phyloP scores from a whole-genome alignment of 2,797 vertebrate genomes.

The Crax fasciolata region DNA sequence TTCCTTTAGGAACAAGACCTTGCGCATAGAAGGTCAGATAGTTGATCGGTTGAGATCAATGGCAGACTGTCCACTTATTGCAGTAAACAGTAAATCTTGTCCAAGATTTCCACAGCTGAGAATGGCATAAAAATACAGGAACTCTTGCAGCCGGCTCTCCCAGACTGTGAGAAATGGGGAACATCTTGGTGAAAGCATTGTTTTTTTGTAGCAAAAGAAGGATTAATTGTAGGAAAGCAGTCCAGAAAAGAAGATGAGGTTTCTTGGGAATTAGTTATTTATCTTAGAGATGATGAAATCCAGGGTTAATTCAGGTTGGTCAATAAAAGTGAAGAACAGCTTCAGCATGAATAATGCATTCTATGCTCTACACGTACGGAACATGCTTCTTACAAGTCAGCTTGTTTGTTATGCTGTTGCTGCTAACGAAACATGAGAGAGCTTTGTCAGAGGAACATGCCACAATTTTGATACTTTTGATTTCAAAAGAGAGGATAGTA shows the following conservation, averaged over 20 bases:
- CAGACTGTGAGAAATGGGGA: neutral
- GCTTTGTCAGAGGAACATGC: neutral
- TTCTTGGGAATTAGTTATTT: neutral
- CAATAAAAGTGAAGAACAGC: accelerated
- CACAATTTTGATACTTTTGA: neutral
- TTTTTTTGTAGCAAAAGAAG: neutral
- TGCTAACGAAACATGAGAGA: neutral
- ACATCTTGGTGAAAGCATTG: neutral
- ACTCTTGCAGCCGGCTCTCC: neutral
- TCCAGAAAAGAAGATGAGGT: neutral
- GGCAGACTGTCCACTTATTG: neutral
- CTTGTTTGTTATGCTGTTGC: neutral
- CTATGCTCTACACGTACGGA: neutral
- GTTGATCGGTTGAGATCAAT: slow-evolving; percentile 19
- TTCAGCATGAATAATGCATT: neutral
- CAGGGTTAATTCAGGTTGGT: neutral
- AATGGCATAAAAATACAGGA: neutral
- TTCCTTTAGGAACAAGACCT: neutral
- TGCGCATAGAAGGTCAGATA: neutral
- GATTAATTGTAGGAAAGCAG: neutral
- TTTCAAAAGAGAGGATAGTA: neutral
- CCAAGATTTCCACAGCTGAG: neutral
- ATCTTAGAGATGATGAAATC: neutral
- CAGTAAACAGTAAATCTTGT: neutral
- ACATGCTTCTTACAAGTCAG: neutral